A percentile compares a stretch with the other conserved stretches of the same genome.
Conservation (phyloP, 2,113 vertebrate genomes). For the Serilophus lunatus region DNA sequence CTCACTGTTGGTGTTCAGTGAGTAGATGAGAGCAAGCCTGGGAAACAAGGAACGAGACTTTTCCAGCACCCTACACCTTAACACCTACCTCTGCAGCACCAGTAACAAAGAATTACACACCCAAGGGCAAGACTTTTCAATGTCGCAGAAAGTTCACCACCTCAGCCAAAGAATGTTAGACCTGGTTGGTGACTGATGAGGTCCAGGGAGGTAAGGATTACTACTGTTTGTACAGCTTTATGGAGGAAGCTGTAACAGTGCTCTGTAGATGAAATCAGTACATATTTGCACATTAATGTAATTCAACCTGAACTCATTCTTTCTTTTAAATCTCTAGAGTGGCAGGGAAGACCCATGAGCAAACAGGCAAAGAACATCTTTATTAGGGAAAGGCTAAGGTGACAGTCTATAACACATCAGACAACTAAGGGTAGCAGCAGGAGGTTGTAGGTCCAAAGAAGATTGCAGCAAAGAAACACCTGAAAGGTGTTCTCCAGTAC, state of each 20-base stretch:
- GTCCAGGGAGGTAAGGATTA: constrained; percentile 10
- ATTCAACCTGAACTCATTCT: constrained; percentile 46
- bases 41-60: not conserved
- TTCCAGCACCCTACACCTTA: not conserved
- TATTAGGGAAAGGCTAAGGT: not conserved
- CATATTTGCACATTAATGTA: constrained; percentile 60
- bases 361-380: constrained; percentile 24
- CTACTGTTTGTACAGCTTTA: constrained; percentile 53
- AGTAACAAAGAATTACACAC: not conserved
- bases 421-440: not conserved
- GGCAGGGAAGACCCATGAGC: constrained; percentile 16
- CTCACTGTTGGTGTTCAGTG: not conserved
- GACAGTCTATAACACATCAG: not conserved
- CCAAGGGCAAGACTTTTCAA: not conserved
- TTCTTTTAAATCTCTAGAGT: constrained; percentile 29
- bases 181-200: not conserved
- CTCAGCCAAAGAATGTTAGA: not conserved
- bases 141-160: constrained; percentile 18
- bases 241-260: constrained; percentile 8
- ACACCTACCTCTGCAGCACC: not conserved
- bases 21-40: not conserved
- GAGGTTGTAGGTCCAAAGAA: not conserved
- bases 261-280: constrained; percentile 54
- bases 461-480: not conserved
- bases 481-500: not conserved